These are phyloP conservation scores for Mactromeris polynyma DNA, from an alignment of 2,888 invertebrate genomes.

Conservation along the genomic window DNA sequence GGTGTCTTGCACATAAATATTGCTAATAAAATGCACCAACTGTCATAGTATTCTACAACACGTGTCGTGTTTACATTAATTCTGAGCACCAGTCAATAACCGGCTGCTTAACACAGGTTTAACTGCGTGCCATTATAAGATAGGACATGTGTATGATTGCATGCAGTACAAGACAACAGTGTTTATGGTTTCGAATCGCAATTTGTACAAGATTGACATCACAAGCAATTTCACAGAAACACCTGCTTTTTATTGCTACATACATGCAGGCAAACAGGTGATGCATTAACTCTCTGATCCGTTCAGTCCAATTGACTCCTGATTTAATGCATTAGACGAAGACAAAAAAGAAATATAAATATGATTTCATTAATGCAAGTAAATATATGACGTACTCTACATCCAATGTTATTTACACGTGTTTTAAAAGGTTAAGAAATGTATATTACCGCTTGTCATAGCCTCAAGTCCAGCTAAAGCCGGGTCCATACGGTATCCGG, in stretches of 20 bases:
- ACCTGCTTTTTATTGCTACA: background rate
- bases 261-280: constrained; percentile 1
- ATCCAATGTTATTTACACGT: background rate
- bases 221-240: constrained; percentile 8
- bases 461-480: constrained; percentile 58
- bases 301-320: background rate
- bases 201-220: background rate
- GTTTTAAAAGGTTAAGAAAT: background rate
- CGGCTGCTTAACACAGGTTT: background rate
- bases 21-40: no score
- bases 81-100: background rate
- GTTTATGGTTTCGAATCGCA: background rate
- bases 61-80: no score
- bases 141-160: background rate
- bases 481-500: constrained; percentile 47
- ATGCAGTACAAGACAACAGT: background rate
- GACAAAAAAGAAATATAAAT: background rate
- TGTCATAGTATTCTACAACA: no score
- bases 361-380: no score
- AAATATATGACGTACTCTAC: background rate
- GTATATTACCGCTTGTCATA: constrained; percentile 62
- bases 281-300: background rate
- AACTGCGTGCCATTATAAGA: background rate
- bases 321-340: background rate
- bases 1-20: no score